Evolutionary conservation across 2,888 invertebrate genomes (phyloP).

Genomic region (Galerucella calmariensis): DNA sequence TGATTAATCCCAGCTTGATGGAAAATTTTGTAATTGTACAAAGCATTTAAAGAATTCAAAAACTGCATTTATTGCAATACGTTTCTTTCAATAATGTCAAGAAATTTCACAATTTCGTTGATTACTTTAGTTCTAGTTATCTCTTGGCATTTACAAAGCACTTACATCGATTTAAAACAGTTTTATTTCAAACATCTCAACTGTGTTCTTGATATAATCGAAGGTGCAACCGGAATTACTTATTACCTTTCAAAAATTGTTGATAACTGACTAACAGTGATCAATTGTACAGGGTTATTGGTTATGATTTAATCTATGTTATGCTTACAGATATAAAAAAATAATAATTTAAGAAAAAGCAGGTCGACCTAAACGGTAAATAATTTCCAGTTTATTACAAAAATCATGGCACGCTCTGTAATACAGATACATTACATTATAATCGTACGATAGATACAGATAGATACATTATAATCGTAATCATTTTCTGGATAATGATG

Average conservation of each 20-base stretch:
- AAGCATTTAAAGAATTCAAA: slow-evolving; percentile 6
- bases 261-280: not conserved
- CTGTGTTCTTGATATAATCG: not conserved
- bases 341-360: too few species aligned
- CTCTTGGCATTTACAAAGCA: slow-evolving; percentile 1
- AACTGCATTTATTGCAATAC: slow-evolving; percentile 10
- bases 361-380: too few species aligned
- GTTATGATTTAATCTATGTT: too few species aligned
- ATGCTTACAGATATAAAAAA: too few species aligned
- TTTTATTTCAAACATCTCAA: not conserved
- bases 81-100: not conserved
- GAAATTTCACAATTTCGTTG: slow-evolving; percentile 8
- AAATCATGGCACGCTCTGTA: too few species aligned
- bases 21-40: not conserved
- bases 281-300: not conserved
- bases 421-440: too few species aligned
- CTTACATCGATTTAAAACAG: slow-evolving; percentile 1
- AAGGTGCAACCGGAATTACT: not conserved
- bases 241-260: not conserved
- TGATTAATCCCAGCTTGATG: not conserved
- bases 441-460: too few species aligned
- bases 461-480: too few species aligned
- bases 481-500: too few species aligned
- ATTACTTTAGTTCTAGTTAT: slow-evolving; percentile 3
- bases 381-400: too few species aligned